Evolutionary conservation across 2,888 invertebrate genomes (phyloP).

Genomic region (Drosophila setosimentum): DNA sequence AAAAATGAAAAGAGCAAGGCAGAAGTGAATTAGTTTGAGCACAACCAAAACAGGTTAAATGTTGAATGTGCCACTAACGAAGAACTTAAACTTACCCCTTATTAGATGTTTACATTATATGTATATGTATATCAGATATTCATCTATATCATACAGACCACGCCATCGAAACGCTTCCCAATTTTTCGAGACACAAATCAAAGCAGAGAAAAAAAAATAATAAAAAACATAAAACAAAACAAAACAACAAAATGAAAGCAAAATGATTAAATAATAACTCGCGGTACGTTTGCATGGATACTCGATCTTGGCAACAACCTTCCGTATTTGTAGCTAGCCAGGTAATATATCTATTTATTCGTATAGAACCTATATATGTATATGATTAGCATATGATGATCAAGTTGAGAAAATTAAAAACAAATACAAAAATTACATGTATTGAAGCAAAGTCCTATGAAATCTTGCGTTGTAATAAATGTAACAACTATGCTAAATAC

Average conservation of each 20-base stretch:
- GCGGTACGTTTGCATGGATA: constrained; percentile 9
- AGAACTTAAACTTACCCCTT: constrained; percentile 20
- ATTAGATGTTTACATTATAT: constrained; percentile 25
- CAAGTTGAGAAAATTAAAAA: constrained; percentile 13
- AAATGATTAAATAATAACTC: neutral
- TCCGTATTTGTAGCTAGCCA: constrained; percentile 59
- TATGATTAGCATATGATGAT: constrained; percentile 47
- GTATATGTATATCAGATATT: constrained; percentile 12
- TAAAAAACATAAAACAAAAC: neutral
- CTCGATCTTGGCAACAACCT: constrained; percentile 13
- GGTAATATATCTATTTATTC: constrained; percentile 51
- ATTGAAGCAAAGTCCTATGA: constrained; percentile 64
- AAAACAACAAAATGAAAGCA: too few species aligned
- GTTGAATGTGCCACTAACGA: constrained; percentile 19
- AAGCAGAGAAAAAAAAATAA: constrained; percentile 4
- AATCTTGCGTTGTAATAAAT: constrained; percentile 69
- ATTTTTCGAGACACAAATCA: constrained; percentile 8
- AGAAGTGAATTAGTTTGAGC: neutral
- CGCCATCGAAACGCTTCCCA: constrained; percentile 30
- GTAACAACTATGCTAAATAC: constrained; percentile 53
- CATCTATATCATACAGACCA: constrained; percentile 20
- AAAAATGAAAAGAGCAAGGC: neutral
- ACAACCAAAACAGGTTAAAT: constrained; percentile 8
- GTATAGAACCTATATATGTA: constrained; percentile 46
- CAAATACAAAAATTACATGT: constrained; percentile 39